These are phyloP conservation scores for Drosophila asahinai DNA, from an alignment of 1,140 invertebrate species.

Conservation along the genomic window DNA sequence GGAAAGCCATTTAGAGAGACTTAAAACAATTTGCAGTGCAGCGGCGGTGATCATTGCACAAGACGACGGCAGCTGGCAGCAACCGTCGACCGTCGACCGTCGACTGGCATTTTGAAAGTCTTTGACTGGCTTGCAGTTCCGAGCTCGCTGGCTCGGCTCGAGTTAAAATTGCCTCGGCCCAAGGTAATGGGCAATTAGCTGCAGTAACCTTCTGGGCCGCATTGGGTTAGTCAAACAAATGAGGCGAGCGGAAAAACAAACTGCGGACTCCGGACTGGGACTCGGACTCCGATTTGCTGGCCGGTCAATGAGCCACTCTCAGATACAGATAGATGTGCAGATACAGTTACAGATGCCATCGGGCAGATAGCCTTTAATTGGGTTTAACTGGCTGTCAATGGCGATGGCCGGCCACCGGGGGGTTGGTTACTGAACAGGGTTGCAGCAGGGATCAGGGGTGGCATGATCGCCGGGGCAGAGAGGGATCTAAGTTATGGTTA, in stretches of 20 bases:
- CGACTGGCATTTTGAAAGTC: slow-evolving; percentile 69
- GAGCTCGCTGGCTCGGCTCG: slow-evolving; percentile 4
- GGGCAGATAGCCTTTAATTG: slow-evolving; percentile 53
- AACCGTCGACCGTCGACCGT: slow-evolving; percentile 41
- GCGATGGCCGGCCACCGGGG: slow-evolving; percentile 9
- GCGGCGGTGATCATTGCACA: slow-evolving; percentile 61
- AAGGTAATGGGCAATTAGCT: slow-evolving; percentile 62
- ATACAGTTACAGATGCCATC: slow-evolving; percentile 22
- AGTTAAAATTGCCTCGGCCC: slow-evolving; percentile 51
- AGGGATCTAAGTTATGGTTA: slow-evolving; percentile 16
- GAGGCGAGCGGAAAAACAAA: slow-evolving; percentile 45
- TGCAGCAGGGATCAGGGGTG: neutral
- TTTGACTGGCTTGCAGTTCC: slow-evolving; percentile 44
- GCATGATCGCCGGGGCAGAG: slow-evolving; percentile 22
- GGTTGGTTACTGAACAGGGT: slow-evolving; percentile 8
- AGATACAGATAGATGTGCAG: slow-evolving; percentile 15
- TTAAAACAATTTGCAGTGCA: slow-evolving; percentile 33
- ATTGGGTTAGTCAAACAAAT: slow-evolving; percentile 55
- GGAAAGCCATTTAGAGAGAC: neutral
- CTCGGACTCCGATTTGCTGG: slow-evolving; percentile 26
- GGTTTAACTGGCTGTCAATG: slow-evolving; percentile 54
- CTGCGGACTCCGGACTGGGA: neutral
- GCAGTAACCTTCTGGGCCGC: slow-evolving; percentile 51
- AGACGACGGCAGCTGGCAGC: slow-evolving; percentile 63
- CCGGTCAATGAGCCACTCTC: slow-evolving; percentile 34